A percentile compares a stretch with the other conserved stretches of the same genome.
Conservation (phyloP, 2,113 vertebrate species). For the Dipodomys spectabilis region DNA sequence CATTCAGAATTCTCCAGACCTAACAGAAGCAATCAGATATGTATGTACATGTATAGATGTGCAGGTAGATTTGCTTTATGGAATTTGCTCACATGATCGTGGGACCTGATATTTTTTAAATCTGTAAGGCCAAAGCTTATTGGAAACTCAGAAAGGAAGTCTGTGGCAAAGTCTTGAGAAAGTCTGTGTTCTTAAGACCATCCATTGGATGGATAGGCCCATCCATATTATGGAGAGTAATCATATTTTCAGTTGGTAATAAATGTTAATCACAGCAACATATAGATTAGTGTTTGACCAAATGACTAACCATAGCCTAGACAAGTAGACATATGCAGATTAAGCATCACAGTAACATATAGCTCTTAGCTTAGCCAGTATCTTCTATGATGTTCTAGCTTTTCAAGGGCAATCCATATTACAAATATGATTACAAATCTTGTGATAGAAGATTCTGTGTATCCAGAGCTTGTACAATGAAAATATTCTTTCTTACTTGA, state of each 20-base stretch:
- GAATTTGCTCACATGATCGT: background rate
- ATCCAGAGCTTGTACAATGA: background rate
- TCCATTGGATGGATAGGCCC: background rate
- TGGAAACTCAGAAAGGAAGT: conserved; percentile 2
- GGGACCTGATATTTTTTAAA: background rate
- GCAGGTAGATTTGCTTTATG: background rate
- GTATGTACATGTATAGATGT: too few relatives aligned
- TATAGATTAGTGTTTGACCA: background rate
- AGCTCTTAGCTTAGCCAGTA: background rate
- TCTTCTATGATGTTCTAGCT: conserved; percentile 44
- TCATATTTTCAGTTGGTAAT: background rate
- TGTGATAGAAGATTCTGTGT: background rate
- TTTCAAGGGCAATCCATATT: conserved; percentile 5
- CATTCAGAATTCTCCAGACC: conserved; percentile 6
- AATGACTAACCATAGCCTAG: background rate
- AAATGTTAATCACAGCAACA: conserved; percentile 15
- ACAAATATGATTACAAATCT: background rate
- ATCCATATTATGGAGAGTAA: background rate
- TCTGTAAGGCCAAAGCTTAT: background rate
- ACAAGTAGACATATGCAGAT: background rate
- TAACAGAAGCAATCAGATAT: background rate
- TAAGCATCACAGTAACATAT: background rate
- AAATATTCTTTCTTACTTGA: background rate
- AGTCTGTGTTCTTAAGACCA: background rate
- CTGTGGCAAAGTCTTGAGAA: conserved; percentile 1